Conservation (phyloP, 2,888 invertebrate genomes). For the Parthenolecanium corni region DNA sequence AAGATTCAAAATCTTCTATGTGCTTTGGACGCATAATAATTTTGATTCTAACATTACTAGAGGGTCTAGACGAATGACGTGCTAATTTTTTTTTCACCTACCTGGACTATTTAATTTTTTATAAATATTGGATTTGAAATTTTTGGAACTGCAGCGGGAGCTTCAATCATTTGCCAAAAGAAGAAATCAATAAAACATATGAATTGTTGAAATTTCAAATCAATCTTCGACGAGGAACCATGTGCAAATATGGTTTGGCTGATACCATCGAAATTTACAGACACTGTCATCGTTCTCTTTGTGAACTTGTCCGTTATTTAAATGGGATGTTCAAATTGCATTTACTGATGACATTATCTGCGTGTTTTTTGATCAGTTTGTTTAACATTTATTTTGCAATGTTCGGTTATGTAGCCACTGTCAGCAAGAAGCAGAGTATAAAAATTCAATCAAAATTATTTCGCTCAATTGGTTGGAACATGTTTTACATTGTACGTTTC, state of each 20-base stretch:
- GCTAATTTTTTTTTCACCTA: too few species aligned
- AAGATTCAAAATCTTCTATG: too few species aligned
- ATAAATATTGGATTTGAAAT: too few species aligned
- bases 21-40: too few species aligned
- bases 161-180: too few species aligned
- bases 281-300: constrained; percentile 31
- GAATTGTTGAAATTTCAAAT: constrained; percentile 1
- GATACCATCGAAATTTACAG: constrained; percentile 30
- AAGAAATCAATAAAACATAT: too few species aligned
- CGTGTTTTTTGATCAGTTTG: constrained; percentile 30
- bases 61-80: too few species aligned
- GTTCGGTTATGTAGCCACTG: constrained; percentile 31
- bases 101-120: too few species aligned
- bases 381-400: constrained; percentile 32
- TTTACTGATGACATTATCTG: constrained; percentile 28
- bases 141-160: too few species aligned
- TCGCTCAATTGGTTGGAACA: constrained; percentile 29
- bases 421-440: constrained; percentile 21
- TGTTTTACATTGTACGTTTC: constrained; percentile 30
- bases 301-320: constrained; percentile 29
- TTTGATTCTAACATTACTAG: too few species aligned
- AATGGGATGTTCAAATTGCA: constrained; percentile 31
- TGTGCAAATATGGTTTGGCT: constrained; percentile 16
- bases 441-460: constrained; percentile 29
- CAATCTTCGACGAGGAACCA: constrained; percentile 1